Base-by-base conservation (phyloP, 2,888 invertebrate species). In the Cepaea hortensis region DNA sequence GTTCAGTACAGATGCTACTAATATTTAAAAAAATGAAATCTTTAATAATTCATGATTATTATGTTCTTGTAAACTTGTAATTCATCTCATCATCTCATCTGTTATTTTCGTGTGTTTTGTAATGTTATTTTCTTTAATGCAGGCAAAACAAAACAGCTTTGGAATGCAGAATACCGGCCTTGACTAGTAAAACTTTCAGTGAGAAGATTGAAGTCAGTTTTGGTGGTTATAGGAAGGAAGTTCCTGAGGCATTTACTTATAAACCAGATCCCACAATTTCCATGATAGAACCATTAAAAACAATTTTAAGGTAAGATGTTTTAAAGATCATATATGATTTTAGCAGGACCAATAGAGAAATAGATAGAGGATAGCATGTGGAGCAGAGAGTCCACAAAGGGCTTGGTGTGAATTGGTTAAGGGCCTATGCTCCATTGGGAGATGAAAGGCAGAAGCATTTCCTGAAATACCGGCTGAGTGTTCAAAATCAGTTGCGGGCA, bases 241-340 rank as follows among this genome's bases (percentile, higher is more conserved):
- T 91, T 9, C 85, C 90, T 9, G 89, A 91, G 65, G 89, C 89
- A 55, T 97, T 95, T 96, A 97, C 95, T 0, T 98, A 98, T 95
- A 97, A 97, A 13, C 97, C 97, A 88, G 98, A 98, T 95, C 98
- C 98, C 0, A 96, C 96, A 35, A 97, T 98, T 88, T 96, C 96
- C 90, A 96, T 96, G 85, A 97, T 97, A 0, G 97, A 97, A 93
- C 97, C 98, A 50, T 98, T 89, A 77, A 90, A 90, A 77, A 91
- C 91, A 48, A 92, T 92, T 65, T 83, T 92, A 7, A 93, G 93
- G 92, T 92, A 1, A 81, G 55, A 82, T 7, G 4, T 9, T 75
- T 75, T 75, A 13, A 20, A 68, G 55, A 55, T 55, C 11, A 11
- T 55, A 55, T 11, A 55, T 35, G 35, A 35, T 55, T 55, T 55